Evolutionary conservation across 2,888 invertebrate genomes (phyloP), one percentile per base, ranked within the genome.

Genomic region (Apamea crenata): DNA sequence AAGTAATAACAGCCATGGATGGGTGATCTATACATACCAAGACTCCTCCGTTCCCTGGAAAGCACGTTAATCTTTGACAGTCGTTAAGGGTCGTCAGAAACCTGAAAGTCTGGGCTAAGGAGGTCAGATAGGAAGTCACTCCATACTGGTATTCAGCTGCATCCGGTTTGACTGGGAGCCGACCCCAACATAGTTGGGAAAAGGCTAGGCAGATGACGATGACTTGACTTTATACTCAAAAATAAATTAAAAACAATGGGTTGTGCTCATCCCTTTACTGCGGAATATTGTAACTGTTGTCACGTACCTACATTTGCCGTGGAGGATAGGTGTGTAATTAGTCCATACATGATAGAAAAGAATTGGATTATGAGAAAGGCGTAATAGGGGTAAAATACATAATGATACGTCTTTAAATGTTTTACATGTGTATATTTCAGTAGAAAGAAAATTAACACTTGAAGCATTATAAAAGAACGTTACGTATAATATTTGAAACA

Each of bases 381-480:
- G 87, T 89, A 90, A 92, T 91, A 90, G 82, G 79, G 80, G 85
- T 86, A 84, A 91, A 91, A 87, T 88, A 88, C 87, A 75, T 92
- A 92, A 92, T 92, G 80, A 92, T 81, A 91, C 72, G 82, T 86
- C 85, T 87, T 81, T 50, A 74, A 61, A 85, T 83, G 66, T 72
- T 73, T 87, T 70, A 66, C 56, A n/a, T 72, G n/a, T n/a, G n/a
- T n/a, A 56, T 73, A 78, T 74, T 78, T 83, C 66, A 66, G 53
- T 73, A 71, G 7, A 59, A 80, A 82, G 84, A 88, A 89, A 91
- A 90, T 91, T 91, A 86, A 81, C 76, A 84, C 84, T 88, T 84
- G 71, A 78, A 77, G 71, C 76, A 81, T 66, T 78, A 86, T 77
- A 89, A 81, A 89, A 73, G 70, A 72, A 77, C 16, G n/a, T 67